Evolutionary conservation across 2,888 invertebrate genomes (phyloP).

Genomic region (Drosophila tripunctata): DNA sequence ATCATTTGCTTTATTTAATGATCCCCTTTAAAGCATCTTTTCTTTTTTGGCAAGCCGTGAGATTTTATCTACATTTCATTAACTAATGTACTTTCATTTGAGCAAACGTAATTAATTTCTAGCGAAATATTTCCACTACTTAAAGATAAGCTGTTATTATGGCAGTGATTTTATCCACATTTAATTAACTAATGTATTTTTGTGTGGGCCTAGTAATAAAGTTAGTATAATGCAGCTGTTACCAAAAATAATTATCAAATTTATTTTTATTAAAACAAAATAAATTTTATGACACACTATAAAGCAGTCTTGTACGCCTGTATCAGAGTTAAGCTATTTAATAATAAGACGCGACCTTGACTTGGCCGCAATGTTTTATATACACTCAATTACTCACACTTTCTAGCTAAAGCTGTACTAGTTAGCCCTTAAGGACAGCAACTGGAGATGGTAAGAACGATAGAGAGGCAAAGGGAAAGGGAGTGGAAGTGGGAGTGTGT

Average conservation of each 20-base stretch:
- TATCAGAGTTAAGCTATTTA: conserved; percentile 28
- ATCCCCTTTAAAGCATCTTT: no score
- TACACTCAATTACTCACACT: conserved; percentile 62
- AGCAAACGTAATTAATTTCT: no score
- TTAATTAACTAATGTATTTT: background rate
- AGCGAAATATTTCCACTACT: background rate
- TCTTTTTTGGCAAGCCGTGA: no score
- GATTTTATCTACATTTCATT: no score
- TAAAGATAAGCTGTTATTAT: background rate
- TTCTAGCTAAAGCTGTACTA: conserved; percentile 1
- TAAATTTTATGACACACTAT: background rate
- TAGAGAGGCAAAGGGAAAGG: background rate
- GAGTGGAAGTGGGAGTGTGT: background rate
- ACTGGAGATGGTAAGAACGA: background rate
- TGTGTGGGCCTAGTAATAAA: no score
- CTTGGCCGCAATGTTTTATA: conserved; percentile 16
- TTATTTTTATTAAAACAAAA: background rate
- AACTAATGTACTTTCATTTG: no score
- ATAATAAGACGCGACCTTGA: conserved; percentile 54
- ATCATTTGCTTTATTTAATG: no score
- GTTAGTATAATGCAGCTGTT: no score
- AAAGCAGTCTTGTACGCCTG: background rate
- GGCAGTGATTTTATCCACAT: background rate
- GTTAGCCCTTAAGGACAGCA: conserved; percentile 7
- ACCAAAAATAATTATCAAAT: background rate